phyloP scores from a whole-genome alignment of 1,140 invertebrate species.

The Dendroctonus valens region DNA sequence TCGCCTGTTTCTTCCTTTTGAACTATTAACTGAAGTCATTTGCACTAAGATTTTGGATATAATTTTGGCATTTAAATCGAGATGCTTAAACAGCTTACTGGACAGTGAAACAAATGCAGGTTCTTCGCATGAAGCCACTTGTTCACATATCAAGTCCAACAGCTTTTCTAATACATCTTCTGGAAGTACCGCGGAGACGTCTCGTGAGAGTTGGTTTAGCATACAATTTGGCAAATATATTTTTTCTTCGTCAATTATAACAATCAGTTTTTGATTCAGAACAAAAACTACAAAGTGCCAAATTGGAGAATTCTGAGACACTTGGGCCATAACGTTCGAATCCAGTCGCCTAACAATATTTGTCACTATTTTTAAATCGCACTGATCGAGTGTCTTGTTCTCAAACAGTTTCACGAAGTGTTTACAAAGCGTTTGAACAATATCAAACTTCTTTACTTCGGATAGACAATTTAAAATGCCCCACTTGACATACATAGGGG shows the following conservation, averaged over 20 bases:
- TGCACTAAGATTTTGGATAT: constrained; percentile 60
- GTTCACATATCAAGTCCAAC: constrained; percentile 50
- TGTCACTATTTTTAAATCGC: constrained; percentile 52
- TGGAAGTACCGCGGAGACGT: constrained; percentile 53
- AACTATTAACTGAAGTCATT: constrained; percentile 53
- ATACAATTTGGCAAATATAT: constrained; percentile 45
- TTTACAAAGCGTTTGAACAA: constrained; percentile 49
- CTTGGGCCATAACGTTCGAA: constrained; percentile 30
- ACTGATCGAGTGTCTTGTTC: constrained; percentile 50
- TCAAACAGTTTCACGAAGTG: constrained; percentile 49
- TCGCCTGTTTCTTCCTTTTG: constrained; percentile 44
- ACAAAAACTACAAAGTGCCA: constrained; percentile 52
- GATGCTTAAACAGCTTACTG: constrained; percentile 66
- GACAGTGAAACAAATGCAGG: constrained; percentile 57
- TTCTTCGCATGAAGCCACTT: constrained; percentile 36
- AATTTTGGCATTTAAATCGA: constrained; percentile 64
- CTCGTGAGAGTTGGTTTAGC: constrained; percentile 60
- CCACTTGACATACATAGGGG: constrained; percentile 52
- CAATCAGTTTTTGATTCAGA: constrained; percentile 48
- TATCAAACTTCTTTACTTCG: constrained; percentile 56
- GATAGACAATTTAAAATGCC: constrained; percentile 54
- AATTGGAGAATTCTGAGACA: constrained; percentile 41
- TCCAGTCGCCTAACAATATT: constrained; percentile 52
- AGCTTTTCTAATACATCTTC: constrained; percentile 45
- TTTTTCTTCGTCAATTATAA: constrained; percentile 19